Evolutionary conservation across 2,888 invertebrate species (phyloP), one percentile per base, ranked within the genome.

Genomic region (Hylaea fasciaria): DNA sequence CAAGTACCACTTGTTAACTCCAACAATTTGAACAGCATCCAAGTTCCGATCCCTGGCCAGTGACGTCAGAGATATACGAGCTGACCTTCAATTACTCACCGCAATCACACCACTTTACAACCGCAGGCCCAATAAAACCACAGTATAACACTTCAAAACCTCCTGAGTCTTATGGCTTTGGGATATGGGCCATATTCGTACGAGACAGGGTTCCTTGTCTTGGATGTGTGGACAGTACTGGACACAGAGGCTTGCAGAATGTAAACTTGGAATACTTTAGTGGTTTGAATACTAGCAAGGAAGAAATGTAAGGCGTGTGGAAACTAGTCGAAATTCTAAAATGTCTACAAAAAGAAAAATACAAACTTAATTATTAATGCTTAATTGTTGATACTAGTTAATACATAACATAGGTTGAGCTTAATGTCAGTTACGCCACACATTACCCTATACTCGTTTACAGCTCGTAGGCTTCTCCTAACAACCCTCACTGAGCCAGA

Each of bases 41-140:
- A 40, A 13, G 13, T 11, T 35, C 43, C 48, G n/a, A 2, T n/a
- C 37, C 28, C 35, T 46, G 41, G 13, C 22, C 37, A 47, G 43
- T 47, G 55, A 61, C 46, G 60, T 55, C 49, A 48, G 37, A 55
- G 46, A 59, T 39, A 59, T 49, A 60, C 55, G 55, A 55, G 47
- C 43, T 61, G 60, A 61, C 60, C 60, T 61, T 61, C 55, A 61
- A 61, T 61, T 55, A 55, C 55, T 61, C 54, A 50, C 46, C 60
- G 35, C 60, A 61, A 61, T 55, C 54, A 43, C 60, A 60, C 51
- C 37, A 51, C 32, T 61, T 55, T 61, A 61, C 55, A 51, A 46
- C 60, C 60, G 28, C 51, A 49, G 14, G 14, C 32, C 50, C 55
- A 61, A 55, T 51, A 61, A 61, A 61, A 51, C 35, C 54, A 55